These are phyloP conservation scores for Hypsopygia costalis DNA, from an alignment of 2,888 invertebrate species.

Conservation along the genomic window DNA sequence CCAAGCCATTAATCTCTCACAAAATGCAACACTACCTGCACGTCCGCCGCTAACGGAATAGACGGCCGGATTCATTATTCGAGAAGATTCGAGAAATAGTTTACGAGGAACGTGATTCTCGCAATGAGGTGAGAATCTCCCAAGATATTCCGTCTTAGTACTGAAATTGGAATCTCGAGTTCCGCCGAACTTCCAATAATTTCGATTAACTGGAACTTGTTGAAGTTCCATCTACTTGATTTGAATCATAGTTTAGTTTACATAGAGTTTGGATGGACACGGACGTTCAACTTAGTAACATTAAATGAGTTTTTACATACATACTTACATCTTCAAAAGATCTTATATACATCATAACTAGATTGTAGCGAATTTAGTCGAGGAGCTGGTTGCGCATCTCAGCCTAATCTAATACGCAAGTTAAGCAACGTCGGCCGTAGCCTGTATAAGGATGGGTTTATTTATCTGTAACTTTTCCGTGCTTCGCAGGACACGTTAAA, in stretches of 20 bases:
- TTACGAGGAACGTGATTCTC: constrained; percentile 29
- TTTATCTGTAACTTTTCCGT: too few species aligned
- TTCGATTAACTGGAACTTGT: constrained; percentile 35
- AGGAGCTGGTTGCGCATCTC: too few species aligned
- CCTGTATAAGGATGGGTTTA: too few species aligned
- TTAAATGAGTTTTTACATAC: too few species aligned
- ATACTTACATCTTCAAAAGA: too few species aligned
- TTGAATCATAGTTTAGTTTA: constrained; percentile 14
- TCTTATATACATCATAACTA: too few species aligned
- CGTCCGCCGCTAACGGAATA: constrained; percentile 3
- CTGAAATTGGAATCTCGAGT: constrained; percentile 25
- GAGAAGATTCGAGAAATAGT: constrained; percentile 32
- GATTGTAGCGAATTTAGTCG: too few species aligned
- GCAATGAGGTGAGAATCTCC: constrained; percentile 27
- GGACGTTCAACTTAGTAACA: constrained; percentile 1
- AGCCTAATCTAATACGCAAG: too few species aligned
- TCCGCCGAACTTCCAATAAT: constrained; percentile 23
- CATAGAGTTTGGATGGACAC: background rate
- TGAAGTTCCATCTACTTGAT: constrained; percentile 24
- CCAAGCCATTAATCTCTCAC: too few species aligned
- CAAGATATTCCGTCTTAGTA: constrained; percentile 19
- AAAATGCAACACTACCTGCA: too few species aligned
- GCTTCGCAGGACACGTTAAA: too few species aligned
- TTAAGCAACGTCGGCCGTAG: too few species aligned
- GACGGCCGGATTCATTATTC: constrained; percentile 22